Evolutionary conservation across 2,113 vertebrate species (phyloP).

Genomic region (Butorides virescens): DNA sequence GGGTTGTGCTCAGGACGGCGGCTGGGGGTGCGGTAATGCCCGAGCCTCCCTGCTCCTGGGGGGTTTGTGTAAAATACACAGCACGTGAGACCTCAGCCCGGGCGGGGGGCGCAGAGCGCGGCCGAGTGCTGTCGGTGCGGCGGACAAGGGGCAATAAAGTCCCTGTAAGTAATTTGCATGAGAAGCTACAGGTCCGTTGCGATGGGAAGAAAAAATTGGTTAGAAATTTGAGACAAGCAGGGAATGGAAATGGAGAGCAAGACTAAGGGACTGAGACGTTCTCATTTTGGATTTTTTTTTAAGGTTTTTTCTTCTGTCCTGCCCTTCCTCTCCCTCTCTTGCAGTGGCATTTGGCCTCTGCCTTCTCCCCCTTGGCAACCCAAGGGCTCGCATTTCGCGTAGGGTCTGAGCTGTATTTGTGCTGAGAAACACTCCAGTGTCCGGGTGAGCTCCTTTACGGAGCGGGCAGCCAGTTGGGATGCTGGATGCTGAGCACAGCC

Average conservation of each 20-base stretch:
- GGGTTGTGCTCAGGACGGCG: neutral
- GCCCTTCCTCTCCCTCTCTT: neutral
- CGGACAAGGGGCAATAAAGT: neutral
- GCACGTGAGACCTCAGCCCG: accelerated
- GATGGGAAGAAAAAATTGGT: neutral
- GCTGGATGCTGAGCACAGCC: neutral
- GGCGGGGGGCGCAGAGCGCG: neutral
- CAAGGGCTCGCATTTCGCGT: accelerated
- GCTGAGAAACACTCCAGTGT: neutral
- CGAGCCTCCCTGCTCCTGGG: accelerated
- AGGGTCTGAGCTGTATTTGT: neutral
- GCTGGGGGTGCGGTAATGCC: neutral
- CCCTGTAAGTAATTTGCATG: neutral
- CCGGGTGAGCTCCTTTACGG: neutral
- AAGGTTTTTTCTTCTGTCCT: accelerated
- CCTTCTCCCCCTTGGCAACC: neutral
- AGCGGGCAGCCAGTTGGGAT: neutral
- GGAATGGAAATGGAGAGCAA: neutral
- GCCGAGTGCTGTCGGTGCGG: neutral
- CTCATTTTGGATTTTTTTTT: neutral
- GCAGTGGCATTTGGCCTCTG: neutral
- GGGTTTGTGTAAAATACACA: accelerated
- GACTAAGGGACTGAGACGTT: accelerated
- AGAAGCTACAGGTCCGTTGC: neutral
- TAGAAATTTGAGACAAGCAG: neutral